These are phyloP conservation scores for Gymnoscopelus braueri DNA, from an alignment of 2,797 vertebrate species.

Conservation along the genomic window DNA sequence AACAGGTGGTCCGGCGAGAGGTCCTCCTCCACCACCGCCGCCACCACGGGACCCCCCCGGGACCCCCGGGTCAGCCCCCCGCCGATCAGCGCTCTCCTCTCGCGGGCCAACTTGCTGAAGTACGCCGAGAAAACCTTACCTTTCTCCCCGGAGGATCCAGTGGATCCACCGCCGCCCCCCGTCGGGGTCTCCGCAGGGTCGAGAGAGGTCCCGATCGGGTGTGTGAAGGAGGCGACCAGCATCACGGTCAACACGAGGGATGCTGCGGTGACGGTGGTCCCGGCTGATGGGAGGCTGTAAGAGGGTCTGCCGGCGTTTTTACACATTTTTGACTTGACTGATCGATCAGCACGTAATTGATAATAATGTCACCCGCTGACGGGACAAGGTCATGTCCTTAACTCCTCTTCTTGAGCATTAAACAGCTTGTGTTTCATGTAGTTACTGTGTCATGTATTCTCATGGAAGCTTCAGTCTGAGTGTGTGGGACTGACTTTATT, in stretches of 20 bases:
- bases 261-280: constrained; percentile 72
- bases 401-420: too few relatives aligned
- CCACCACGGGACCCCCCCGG: constrained; percentile 13
- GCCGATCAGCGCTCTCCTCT: constrained; percentile 65
- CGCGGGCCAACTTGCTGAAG: constrained; percentile 82
- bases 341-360: too few relatives aligned
- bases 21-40: constrained; percentile 66
- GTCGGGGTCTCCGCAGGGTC: constrained; percentile 11
- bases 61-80: constrained; percentile 36
- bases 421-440: too few relatives aligned
- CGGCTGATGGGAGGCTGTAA: constrained; percentile 62
- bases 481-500: too few relatives aligned
- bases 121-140: constrained; percentile 81
- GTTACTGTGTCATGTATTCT: neutral
- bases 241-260: constrained; percentile 78
- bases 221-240: constrained; percentile 74
- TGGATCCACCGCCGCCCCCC: neutral
- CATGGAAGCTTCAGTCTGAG: too few relatives aligned
- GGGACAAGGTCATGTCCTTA: neutral
- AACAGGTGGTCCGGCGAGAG: constrained; percentile 85
- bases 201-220: constrained; percentile 14
- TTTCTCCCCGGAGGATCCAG: constrained; percentile 1
- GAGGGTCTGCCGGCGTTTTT: constrained; percentile 65
- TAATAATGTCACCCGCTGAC: constrained; percentile 12
- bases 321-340: constrained; percentile 70